phyloP scores from a whole-genome alignment of 2,888 invertebrate genomes.

The Phyto melanocephala region DNA sequence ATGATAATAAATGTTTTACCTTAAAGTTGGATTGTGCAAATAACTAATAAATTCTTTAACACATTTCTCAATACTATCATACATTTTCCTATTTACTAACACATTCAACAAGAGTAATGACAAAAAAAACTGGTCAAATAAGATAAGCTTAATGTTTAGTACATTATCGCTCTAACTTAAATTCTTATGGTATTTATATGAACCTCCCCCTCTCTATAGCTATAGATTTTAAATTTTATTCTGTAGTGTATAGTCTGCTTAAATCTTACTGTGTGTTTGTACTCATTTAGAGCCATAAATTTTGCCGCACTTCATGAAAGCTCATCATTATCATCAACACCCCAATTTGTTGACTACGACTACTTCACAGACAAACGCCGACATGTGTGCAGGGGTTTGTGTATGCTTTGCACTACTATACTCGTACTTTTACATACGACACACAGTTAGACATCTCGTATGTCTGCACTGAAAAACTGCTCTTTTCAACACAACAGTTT shows the following conservation, averaged over 20 bases:
- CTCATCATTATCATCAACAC: slow-evolving; percentile 65
- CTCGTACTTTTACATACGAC: not conserved
- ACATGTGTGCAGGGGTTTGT: not conserved
- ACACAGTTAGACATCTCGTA: slow-evolving; percentile 35
- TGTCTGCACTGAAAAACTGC: slow-evolving; percentile 46
- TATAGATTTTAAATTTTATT: slow-evolving; percentile 13
- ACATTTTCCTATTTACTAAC: not conserved
- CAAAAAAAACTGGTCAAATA: not conserved
- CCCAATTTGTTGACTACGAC: slow-evolving; percentile 35
- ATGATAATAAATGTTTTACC: slow-evolving; percentile 39
- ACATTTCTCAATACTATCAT: not conserved
- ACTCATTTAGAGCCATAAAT: slow-evolving; percentile 58
- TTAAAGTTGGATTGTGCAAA: not conserved
- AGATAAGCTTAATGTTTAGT: slow-evolving; percentile 56
- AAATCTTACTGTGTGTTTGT: slow-evolving; percentile 9
- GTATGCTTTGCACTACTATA: not conserved
- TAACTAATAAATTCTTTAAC: not conserved
- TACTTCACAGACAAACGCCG: not conserved
- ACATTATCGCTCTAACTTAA: slow-evolving; percentile 53
- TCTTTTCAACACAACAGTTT: slow-evolving; percentile 59
- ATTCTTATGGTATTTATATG: slow-evolving; percentile 46
- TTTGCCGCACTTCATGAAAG: slow-evolving; percentile 62
- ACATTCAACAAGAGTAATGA: not conserved
- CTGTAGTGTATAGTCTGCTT: not conserved
- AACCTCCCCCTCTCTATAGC: not conserved